phyloP scores from a whole-genome alignment of 1,140 invertebrate genomes.

The Euwallacea fornicatus region DNA sequence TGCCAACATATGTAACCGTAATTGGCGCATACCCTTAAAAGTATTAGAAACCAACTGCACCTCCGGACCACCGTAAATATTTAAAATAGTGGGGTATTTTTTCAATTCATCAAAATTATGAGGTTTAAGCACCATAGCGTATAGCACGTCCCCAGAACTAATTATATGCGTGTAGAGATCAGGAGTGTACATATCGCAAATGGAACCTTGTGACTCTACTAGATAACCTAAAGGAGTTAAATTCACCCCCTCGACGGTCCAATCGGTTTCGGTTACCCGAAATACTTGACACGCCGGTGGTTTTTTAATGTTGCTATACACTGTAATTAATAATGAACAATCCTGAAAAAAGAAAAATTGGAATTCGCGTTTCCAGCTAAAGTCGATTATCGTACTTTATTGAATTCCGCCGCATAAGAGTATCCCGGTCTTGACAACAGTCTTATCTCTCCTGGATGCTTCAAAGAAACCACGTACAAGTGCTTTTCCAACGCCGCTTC shows the following conservation, averaged over 20 bases:
- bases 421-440: conserved; percentile 74
- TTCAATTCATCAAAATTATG: conserved; percentile 72
- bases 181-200: conserved; percentile 66
- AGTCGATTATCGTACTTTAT: conserved; percentile 55
- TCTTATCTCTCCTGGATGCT: conserved; percentile 65
- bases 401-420: conserved; percentile 79
- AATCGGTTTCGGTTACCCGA: conserved; percentile 65
- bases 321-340: conserved; percentile 82
- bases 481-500: conserved; percentile 83
- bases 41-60: conserved; percentile 96
- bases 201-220: conserved; percentile 62
- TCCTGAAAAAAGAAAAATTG: conserved; percentile 57
- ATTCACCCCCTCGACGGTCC: conserved; percentile 67
- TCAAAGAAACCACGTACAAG: conserved; percentile 76
- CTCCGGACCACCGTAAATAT: conserved; percentile 97
- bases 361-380: background rate
- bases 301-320: conserved; percentile 86
- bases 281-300: conserved; percentile 81
- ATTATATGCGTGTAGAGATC: conserved; percentile 74
- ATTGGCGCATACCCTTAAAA: conserved; percentile 90
- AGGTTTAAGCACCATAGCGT: conserved; percentile 92
- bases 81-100: conserved; percentile 92
- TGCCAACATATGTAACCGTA: conserved; percentile 92
- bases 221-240: conserved; percentile 70
- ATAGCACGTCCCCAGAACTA: conserved; percentile 68